A percentile compares a stretch with the other conserved stretches of the same genome.
Conservation (phyloP, 2,113 vertebrate genomes). For the Rhinoderma darwinii region DNA sequence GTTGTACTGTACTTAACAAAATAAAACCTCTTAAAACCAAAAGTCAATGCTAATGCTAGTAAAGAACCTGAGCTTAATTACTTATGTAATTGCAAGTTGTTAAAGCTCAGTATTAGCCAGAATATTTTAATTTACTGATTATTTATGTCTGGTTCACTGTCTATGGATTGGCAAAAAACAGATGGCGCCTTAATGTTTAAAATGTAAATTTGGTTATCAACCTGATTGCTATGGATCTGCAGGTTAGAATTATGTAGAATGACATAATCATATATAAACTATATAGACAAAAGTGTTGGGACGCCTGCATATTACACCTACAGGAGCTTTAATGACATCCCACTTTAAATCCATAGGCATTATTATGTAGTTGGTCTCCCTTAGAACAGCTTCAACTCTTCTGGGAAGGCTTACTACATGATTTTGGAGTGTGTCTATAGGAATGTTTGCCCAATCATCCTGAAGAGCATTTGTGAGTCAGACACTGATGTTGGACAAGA, state of each 20-base stretch:
- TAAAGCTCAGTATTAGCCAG: background rate
- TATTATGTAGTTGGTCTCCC: too few species aligned
- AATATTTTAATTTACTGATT: background rate
- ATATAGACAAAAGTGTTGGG: too few species aligned
- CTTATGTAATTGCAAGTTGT: background rate
- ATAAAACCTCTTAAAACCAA: slow-evolving; percentile 11
- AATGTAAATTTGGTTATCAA: background rate
- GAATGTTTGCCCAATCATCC: too few species aligned
- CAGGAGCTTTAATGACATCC: too few species aligned
- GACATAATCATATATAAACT: background rate
- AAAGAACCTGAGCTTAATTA: background rate
- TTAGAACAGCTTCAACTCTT: too few species aligned
- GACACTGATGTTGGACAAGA: too few species aligned
- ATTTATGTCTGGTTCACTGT: background rate
- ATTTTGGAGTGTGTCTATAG: too few species aligned
- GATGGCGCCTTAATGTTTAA: background rate
- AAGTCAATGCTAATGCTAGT: slow-evolving; percentile 1
- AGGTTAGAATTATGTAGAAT: background rate
- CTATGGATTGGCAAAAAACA: background rate
- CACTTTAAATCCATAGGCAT: too few species aligned
- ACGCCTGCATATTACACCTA: too few species aligned
- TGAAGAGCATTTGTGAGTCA: too few species aligned
- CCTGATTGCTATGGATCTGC: background rate
- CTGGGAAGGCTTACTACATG: too few species aligned
- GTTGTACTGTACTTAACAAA: background rate